Base-by-base conservation (phyloP, 2,113 vertebrate genomes). In the Tragelaphus imberbis region DNA sequence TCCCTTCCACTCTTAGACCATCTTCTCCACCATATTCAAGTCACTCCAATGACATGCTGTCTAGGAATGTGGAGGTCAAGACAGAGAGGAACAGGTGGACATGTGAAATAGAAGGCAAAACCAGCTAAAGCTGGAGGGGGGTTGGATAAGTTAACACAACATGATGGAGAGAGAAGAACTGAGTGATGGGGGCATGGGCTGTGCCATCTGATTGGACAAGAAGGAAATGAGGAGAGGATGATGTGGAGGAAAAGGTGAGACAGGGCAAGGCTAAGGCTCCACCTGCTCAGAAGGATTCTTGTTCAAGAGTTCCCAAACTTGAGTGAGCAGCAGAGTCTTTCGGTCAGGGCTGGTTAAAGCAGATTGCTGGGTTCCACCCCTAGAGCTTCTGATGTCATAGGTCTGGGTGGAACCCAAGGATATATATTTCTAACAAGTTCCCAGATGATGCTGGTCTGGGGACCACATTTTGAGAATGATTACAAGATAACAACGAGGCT, bases 41-140 rank as follows among this genome's bases (percentile, higher is more conserved):
- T 28, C 61, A 49, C 71, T 23, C 9, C 21, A 33, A 56, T 40
- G 3, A 15, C 3, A 63, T 0, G 2, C 13, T 65, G 12, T 36
- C 77, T 7, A 17, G 6, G 44, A 28, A 17, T 3, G 30, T 6
- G 28, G 59, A 27, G 25, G 53, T 71, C 40, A 44, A 51, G 15
- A 27, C 17, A 17, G 59, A 77, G 14, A 15, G 51, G 51, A 23
- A 36, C 17, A 30, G 33, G 47, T 6, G 40, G 88, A 47, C 0
- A 0, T 27, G 16, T 44, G 33, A 55, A 58, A 40, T 0, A 56
- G 56, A 68, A 82, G n/a, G n/a, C 40, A 59, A 71, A 53, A 30
- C 2, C 15, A 65, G 87, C 80, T 40, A 28, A 47, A 58, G 9
- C 4, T 30, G 49, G 65, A 56, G 23, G 77, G n/a, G n/a, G 61